Percentiles rank a stretch among this genome's conserved stretches.
phyloP scores from a whole-genome alignment of 2,113 vertebrate genomes.

The Limanda limanda region DNA sequence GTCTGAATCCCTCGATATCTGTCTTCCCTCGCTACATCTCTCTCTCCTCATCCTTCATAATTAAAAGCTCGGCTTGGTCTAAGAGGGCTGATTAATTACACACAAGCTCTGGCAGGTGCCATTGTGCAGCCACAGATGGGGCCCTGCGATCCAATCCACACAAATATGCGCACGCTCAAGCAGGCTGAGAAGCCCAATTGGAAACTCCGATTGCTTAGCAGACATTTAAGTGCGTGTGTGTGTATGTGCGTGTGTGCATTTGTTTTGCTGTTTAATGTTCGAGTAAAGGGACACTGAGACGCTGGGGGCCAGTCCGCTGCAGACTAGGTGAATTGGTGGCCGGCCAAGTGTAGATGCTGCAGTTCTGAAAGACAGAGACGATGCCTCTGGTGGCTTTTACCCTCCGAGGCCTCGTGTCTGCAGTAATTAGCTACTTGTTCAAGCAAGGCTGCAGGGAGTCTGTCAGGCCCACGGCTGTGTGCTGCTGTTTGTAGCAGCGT shows the following conservation, averaged over 20 bases:
- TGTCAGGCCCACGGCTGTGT: conserved; percentile 54
- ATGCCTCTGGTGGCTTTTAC: conserved; percentile 66
- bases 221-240: conserved; percentile 20
- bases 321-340: conserved; percentile 61
- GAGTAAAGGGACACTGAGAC: conserved; percentile 42
- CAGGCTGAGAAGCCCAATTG: background rate
- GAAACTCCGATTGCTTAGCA: conserved; percentile 24
- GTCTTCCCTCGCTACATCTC: conserved; percentile 42
- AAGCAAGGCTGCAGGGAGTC: conserved; percentile 53
- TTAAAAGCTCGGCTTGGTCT: conserved; percentile 68
- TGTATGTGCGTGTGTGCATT: background rate
- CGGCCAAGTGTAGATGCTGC: conserved; percentile 57
- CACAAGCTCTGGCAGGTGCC: conserved; percentile 65
- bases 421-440: conserved; percentile 75
- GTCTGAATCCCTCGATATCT: conserved; percentile 21
- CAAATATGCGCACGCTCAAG: background rate
- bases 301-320: conserved; percentile 25
- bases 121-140: conserved; percentile 56
- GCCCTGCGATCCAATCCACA: conserved; percentile 7
- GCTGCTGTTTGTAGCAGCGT: conserved; percentile 41
- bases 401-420: conserved; percentile 60
- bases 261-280: conserved; percentile 47
- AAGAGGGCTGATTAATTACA: conserved; percentile 70
- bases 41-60: conserved; percentile 66
- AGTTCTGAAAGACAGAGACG: conserved; percentile 47